Evolutionary conservation across 2,888 invertebrate genomes (phyloP).

Genomic region (Xestia c-nigrum): DNA sequence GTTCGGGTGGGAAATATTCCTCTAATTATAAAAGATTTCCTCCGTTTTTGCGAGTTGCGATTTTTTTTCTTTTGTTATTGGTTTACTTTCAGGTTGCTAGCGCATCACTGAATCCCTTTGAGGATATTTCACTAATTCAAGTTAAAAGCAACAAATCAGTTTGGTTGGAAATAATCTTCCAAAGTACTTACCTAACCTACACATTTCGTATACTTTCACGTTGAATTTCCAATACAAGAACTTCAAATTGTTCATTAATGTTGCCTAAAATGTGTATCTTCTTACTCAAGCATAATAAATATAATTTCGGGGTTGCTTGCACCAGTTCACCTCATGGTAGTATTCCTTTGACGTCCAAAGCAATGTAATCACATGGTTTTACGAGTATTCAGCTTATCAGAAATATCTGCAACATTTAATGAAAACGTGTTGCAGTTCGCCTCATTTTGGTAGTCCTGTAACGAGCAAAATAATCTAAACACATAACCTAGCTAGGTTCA

Average conservation of each 20-base stretch:
- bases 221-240: not conserved
- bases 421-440: constrained; percentile 9
- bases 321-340: not conserved
- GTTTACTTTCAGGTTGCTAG: constrained; percentile 12
- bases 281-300: constrained; percentile 2
- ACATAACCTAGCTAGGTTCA: constrained; percentile 2
- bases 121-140: not conserved
- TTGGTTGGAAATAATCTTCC: not conserved
- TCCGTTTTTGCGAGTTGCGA: not conserved
- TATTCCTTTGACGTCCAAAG: constrained; percentile 12
- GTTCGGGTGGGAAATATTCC: constrained; percentile 12
- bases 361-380: not conserved
- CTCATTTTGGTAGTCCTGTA: not conserved
- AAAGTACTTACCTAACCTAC: not conserved
- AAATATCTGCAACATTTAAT: constrained; percentile 1
- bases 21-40: constrained; percentile 26
- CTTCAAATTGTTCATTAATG: too few species aligned
- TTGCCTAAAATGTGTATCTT: not conserved
- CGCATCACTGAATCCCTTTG: not conserved
- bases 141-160: not conserved
- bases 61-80: not conserved
- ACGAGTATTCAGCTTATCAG: constrained; percentile 1
- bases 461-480: constrained; percentile 1
- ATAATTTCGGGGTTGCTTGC: not conserved
- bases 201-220: not conserved